A percentile compares a stretch with the other conserved stretches of the same genome.
These are phyloP conservation scores for Philaethria dido DNA, from an alignment of 2,888 invertebrate species.

Conservation along the genomic window DNA sequence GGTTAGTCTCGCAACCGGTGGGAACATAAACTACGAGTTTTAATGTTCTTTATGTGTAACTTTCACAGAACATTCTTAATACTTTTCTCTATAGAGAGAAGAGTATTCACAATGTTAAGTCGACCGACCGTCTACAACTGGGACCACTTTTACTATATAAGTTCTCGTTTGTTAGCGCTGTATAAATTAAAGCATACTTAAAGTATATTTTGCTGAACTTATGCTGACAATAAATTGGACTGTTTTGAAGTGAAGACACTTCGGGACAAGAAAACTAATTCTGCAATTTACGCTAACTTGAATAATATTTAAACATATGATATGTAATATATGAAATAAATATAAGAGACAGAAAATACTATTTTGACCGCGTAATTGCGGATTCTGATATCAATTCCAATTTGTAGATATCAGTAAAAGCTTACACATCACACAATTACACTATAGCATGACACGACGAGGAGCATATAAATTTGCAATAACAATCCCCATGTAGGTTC, in stretches of 20 bases:
- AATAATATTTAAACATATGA: too few species aligned
- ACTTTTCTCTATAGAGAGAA: conserved; percentile 30
- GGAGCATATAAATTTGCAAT: conserved; percentile 5
- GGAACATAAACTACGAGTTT: conserved; percentile 24
- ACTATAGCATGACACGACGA: neutral
- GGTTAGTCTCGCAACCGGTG: conserved; percentile 2
- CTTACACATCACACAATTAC: conserved; percentile 1
- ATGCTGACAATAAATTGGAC: too few species aligned
- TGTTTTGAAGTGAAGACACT: too few species aligned
- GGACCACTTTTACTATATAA: conserved; percentile 17
- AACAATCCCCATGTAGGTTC: conserved; percentile 38
- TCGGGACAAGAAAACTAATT: too few species aligned
- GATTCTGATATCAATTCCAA: neutral
- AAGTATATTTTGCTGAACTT: too few species aligned
- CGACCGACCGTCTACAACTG: conserved; percentile 21
- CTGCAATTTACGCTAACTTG: too few species aligned
- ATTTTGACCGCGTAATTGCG: too few species aligned
- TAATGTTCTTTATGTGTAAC: conserved; percentile 28
- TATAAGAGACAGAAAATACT: too few species aligned
- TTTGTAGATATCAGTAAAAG: neutral
- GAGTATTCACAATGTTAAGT: conserved; percentile 1
- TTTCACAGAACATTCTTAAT: conserved; percentile 29
- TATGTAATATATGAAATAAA: too few species aligned
- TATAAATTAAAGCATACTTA: neutral
- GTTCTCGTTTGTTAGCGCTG: conserved; percentile 1